A percentile compares a stretch with the other conserved stretches of the same genome.
Evolutionary conservation across 2,888 invertebrate genomes (phyloP).

Genomic region (Rhabditoides inermis): DNA sequence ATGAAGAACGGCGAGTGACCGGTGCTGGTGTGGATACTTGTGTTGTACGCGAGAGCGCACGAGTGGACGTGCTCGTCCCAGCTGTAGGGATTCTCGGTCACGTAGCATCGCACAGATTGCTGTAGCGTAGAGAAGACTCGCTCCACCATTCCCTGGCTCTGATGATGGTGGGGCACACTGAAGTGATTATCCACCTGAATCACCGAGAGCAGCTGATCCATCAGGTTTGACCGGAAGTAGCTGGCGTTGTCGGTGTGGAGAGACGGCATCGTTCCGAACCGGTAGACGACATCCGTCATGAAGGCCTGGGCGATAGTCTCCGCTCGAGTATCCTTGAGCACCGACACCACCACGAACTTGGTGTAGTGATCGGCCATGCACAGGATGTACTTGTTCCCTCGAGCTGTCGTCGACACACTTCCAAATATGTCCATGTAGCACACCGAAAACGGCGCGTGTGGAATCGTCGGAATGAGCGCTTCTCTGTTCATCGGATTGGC

Average conservation of each 20-base stretch:
- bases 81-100: constrained; percentile 7
- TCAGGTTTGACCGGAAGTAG: constrained; percentile 17
- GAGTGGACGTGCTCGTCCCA: constrained; percentile 10
- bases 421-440: constrained; percentile 17
- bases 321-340: constrained; percentile 46
- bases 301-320: constrained; percentile 43
- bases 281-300: constrained; percentile 17
- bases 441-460: constrained; percentile 5
- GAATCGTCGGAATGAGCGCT: constrained; percentile 3
- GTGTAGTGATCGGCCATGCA: constrained; percentile 10
- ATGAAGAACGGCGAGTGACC: constrained; percentile 16
- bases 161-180: constrained; percentile 19
- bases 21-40: constrained; percentile 12
- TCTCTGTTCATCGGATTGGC: constrained; percentile 4
- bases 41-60: constrained; percentile 16
- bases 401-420: constrained; percentile 4
- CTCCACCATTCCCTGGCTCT: constrained; percentile 38
- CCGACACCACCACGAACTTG: constrained; percentile 28
- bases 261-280: constrained; percentile 23
- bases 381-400: constrained; percentile 12
- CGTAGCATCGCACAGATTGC: constrained; percentile 10
- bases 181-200: constrained; percentile 13
- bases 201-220: constrained; percentile 14
- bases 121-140: constrained; percentile 18
- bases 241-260: constrained; percentile 38